Percentiles rank a stretch among this genome's conserved stretches.
phyloP scores from a whole-genome alignment of 1,140 invertebrate genomes.

The Drosophila funebris region DNA sequence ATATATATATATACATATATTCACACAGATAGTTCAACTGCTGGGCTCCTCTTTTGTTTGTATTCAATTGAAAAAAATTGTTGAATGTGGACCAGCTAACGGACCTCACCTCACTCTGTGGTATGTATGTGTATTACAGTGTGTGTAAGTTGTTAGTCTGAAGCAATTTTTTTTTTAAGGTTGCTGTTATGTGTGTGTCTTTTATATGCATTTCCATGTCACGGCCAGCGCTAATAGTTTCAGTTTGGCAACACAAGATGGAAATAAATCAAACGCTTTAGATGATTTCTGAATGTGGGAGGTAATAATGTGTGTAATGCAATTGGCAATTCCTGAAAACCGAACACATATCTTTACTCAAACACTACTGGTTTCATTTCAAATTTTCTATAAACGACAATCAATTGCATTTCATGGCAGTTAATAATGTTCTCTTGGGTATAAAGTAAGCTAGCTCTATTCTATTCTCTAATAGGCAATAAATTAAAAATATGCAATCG shows the following conservation, averaged over 20 bases:
- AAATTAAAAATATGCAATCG: not conserved
- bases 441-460: not conserved
- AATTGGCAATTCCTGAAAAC: too few relatives aligned
- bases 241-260: conserved; percentile 41
- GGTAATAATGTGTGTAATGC: not conserved
- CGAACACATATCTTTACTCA: not conserved
- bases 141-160: not conserved
- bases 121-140: not conserved
- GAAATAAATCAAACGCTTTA: conserved; percentile 25
- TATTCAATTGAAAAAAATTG: conserved; percentile 27
- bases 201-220: conserved; percentile 67
- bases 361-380: not conserved
- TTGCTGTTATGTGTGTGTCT: conserved; percentile 27
- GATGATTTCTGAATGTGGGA: not conserved
- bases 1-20: too few relatives aligned
- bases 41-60: conserved; percentile 16
- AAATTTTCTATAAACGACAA: conserved; percentile 5
- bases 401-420: conserved; percentile 12
- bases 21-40: conserved; percentile 1
- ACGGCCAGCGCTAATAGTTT: conserved; percentile 58
- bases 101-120: conserved; percentile 59
- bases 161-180: conserved; percentile 9
- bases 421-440: not conserved
- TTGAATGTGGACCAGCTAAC: conserved; percentile 12
- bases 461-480: not conserved